phyloP scores from a whole-genome alignment of 2,888 invertebrate genomes.

The Parnassius orleans region DNA sequence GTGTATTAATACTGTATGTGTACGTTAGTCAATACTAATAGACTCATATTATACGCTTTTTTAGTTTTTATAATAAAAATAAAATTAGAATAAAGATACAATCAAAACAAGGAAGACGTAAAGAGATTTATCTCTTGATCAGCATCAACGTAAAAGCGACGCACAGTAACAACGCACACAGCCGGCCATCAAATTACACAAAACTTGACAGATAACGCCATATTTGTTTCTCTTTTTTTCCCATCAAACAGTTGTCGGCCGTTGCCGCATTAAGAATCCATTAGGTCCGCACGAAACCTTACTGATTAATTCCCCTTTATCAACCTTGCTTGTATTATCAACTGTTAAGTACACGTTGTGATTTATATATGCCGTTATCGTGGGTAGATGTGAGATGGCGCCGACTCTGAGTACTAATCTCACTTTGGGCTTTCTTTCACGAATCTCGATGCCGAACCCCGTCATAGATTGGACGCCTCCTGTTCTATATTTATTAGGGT shows the following conservation, averaged over 20 bases:
- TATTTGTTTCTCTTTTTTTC: conserved; percentile 23
- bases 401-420: conserved; percentile 38
- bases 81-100: too few relatives aligned
- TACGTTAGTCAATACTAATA: too few relatives aligned
- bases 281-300: conserved; percentile 39
- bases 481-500: conserved; percentile 21
- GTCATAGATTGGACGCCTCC: conserved; percentile 26
- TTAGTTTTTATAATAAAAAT: too few relatives aligned
- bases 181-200: conserved; percentile 14
- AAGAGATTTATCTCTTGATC: conserved; percentile 11
- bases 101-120: conserved; percentile 14
- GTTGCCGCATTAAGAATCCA: conserved; percentile 58
- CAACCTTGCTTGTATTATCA: conserved; percentile 38
- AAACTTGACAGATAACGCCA: conserved; percentile 20
- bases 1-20: too few relatives aligned
- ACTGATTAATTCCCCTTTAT: conserved; percentile 42
- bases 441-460: conserved; percentile 16
- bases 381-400: conserved; percentile 44
- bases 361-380: conserved; percentile 49
- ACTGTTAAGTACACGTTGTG: conserved; percentile 41
- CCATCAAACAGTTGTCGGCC: conserved; percentile 40
- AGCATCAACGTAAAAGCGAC: conserved; percentile 1
- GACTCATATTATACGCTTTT: too few relatives aligned
- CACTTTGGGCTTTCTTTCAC: conserved; percentile 27
- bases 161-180: conserved; percentile 7